Percentiles rank a stretch among this genome's conserved stretches.
phyloP scores from a whole-genome alignment of 2,113 vertebrate species.

The Laticauda laticaudata region DNA sequence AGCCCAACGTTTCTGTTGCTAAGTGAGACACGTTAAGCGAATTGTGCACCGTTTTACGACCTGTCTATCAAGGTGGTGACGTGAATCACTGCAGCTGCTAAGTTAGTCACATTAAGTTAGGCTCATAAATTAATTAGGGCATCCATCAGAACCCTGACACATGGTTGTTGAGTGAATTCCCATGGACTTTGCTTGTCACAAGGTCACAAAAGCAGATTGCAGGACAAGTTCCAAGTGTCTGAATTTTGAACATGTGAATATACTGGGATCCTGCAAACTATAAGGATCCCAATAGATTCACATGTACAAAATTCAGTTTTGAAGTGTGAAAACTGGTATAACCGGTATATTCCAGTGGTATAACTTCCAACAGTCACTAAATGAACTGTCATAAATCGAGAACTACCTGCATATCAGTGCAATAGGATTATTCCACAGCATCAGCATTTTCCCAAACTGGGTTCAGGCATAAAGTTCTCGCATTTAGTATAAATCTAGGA shows the following conservation, averaged over 20 bases:
- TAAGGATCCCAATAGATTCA: no score
- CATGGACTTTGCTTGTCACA: not conserved
- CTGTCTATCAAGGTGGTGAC: accelerated
- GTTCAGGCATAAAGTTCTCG: not conserved
- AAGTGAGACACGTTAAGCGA: not conserved
- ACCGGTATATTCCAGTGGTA: no score
- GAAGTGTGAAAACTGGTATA: no score
- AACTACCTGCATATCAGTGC: not conserved
- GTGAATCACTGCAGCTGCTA: not conserved
- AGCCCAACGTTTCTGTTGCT: not conserved
- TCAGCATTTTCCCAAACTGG: not conserved
- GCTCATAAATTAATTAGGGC: no score
- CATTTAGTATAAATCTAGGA: not conserved
- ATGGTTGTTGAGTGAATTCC: not conserved
- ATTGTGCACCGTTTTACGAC: not conserved
- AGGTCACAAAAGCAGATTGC: no score
- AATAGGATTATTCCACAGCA: not conserved
- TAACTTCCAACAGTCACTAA: no score
- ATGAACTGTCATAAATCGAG: no score
- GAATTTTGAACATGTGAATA: no score
- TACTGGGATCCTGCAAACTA: no score
- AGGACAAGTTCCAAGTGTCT: no score
- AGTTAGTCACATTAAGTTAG: not conserved
- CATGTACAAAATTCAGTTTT: no score
- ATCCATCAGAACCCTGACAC: no score